Evolutionary conservation across 2,797 vertebrate species (phyloP), one percentile per base, ranked within the genome.

Genomic region (Molossus alvarezi): DNA sequence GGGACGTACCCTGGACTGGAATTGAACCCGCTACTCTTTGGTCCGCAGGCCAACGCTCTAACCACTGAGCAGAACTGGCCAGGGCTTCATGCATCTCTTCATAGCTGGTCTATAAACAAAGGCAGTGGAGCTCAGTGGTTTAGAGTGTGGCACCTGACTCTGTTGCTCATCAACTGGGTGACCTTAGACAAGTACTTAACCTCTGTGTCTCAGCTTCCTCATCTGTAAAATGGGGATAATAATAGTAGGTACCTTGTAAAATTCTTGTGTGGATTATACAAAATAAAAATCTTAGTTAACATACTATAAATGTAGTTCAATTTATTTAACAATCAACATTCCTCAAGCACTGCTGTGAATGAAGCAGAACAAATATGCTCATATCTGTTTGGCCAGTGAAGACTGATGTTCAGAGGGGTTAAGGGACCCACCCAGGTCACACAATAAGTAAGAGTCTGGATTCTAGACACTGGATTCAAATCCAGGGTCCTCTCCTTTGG

Each of bases 301-400:
- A 73, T 8, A 33, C 41, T 41, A 25, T 57, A 87, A 58, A 67
- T 76, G 33, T n/a, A 48, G n/a, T 83, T 95, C 6, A 77, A 29
- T 84, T 53, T 48, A 64, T 64, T 90, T 82, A 82, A 53, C 1
- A 9, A 25, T 14, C 10, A 51, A 0, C 45, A 25, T 58, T 33
- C 53, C 48, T 89, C 37, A 67, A 88, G 51, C 29, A 25, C 3
- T 7, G 23, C 58, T 73, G 6, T 27, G 51, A 91, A 93, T 33
- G 33, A 87, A 18, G 58, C 65, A 89, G 53, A 92, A 84, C 10
- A 77, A 57, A 82, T 73, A 84, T 21, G 89, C 27, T 93, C 80
- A 3, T 60, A 33, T 81, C 33, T 48, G 3, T 91, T 48, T 94
- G 64, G 12, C 27, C 11, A 37, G 41, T 37, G 48, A 91, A 87